phyloP scores from a whole-genome alignment of 2,888 invertebrate species.

The Sphaerophoria rueppellii region DNA sequence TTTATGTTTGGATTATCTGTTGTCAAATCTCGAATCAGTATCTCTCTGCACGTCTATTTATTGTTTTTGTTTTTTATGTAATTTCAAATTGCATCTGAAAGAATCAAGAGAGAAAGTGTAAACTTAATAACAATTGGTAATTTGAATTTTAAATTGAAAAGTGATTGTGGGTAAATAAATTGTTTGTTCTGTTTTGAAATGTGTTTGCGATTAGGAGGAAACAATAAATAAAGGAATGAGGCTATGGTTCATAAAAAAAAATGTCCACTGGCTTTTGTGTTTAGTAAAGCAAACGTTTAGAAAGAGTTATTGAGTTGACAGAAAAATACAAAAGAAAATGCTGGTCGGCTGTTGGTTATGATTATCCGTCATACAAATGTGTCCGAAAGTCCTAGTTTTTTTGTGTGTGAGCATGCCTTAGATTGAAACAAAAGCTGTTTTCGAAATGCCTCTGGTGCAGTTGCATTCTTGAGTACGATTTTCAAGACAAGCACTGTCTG shows the following conservation, averaged over 20 bases:
- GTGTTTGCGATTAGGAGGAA: background rate
- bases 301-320: conserved; percentile 69
- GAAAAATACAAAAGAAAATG: conserved; percentile 29
- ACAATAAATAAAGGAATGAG: background rate
- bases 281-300: conserved; percentile 48
- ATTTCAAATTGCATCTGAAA: conserved; percentile 46
- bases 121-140: conserved; percentile 14
- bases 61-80: background rate
- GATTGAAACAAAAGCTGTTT: conserved; percentile 37
- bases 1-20: conserved; percentile 76
- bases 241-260: conserved; percentile 2
- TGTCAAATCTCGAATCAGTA: conserved; percentile 49
- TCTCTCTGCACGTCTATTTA: conserved; percentile 22
- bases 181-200: background rate
- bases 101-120: conserved; percentile 19
- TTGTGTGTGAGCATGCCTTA: background rate
- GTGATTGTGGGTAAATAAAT: conserved; percentile 38
- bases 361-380: background rate
- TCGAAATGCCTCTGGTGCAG: conserved; percentile 49
- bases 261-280: conserved; percentile 11
- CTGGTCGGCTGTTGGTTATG: background rate
- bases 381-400: background rate
- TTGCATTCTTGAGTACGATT: conserved; percentile 56
- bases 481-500: conserved; percentile 60
- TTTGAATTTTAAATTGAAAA: background rate